A percentile compares a stretch with the other conserved stretches of the same genome.
Conservation (phyloP, 1,140 invertebrate genomes). For the Babylonia areolata region DNA sequence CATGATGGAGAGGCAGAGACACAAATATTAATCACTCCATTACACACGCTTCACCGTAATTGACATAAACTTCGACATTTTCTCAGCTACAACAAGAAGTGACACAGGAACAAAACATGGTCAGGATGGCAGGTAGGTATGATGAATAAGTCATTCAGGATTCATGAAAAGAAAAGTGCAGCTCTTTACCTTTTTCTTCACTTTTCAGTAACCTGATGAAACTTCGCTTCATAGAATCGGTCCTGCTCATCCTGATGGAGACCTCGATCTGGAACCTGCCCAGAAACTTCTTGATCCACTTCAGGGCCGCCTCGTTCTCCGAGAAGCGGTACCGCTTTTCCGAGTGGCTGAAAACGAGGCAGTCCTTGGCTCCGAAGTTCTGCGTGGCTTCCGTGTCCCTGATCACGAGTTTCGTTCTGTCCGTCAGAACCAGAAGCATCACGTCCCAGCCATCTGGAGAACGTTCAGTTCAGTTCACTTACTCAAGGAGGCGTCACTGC, state of each 20-base stretch:
- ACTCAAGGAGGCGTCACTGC: too few relatives aligned
- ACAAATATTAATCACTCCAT: too few relatives aligned
- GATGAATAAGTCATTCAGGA: too few relatives aligned
- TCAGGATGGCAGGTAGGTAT: too few relatives aligned
- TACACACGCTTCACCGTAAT: too few relatives aligned
- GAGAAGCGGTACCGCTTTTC: background rate
- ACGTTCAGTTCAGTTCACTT: too few relatives aligned
- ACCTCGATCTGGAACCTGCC: background rate
- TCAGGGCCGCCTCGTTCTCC: background rate
- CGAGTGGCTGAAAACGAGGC: background rate
- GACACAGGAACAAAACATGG: too few relatives aligned
- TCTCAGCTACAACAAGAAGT: too few relatives aligned
- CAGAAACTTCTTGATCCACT: constrained; percentile 1
- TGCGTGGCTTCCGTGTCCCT: background rate
- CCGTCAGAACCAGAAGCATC: constrained; percentile 19
- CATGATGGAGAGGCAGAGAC: too few relatives aligned
- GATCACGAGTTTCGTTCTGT: background rate
- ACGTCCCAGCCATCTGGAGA: background rate
- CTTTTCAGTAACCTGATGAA: too few relatives aligned
- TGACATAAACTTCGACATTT: too few relatives aligned
- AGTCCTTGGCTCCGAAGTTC: background rate
- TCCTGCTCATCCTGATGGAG: background rate
- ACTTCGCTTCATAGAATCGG: background rate
- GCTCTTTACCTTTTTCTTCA: background rate
- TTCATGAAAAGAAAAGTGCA: background rate